Evolutionary conservation across 35 echinoderm and acorn worm genomes (phyloP).

Genomic region (Lytechinus variegatus): DNA sequence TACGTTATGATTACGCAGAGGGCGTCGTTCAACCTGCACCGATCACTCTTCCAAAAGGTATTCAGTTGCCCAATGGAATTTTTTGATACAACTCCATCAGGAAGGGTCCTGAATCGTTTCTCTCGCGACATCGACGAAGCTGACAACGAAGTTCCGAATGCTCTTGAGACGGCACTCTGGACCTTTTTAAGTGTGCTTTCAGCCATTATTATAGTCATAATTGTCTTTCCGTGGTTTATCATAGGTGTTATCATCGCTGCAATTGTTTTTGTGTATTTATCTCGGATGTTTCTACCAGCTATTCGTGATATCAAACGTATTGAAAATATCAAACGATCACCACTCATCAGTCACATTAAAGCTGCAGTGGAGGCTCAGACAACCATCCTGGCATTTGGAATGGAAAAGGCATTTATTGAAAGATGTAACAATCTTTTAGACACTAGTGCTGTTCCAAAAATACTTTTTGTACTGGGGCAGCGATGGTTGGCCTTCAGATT

Average conservation of each 20-base stretch:
- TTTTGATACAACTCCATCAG: slow-evolving; percentile 82
- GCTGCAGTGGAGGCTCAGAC: slow-evolving; percentile 60
- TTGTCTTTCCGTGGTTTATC: slow-evolving; percentile 86
- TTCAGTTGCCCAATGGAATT: slow-evolving; percentile 84
- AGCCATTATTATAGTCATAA: slow-evolving; percentile 57
- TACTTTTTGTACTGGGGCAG: slow-evolving; percentile 49
- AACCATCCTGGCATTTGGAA: slow-evolving; percentile 78
- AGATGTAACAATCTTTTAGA: slow-evolving; percentile 69
- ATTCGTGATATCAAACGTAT: slow-evolving; percentile 84
- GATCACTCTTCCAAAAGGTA: slow-evolving; percentile 58
- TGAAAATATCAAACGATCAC: slow-evolving; percentile 82
- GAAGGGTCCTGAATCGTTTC: slow-evolving; percentile 85
- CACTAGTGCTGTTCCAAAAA: slow-evolving; percentile 61
- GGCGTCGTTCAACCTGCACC: slow-evolving; percentile 75
- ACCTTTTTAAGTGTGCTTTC: slow-evolving; percentile 57
- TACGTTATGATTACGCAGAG: slow-evolving; percentile 60
- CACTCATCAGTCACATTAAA: slow-evolving; percentile 78
- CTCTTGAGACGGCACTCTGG: slow-evolving; percentile 63
- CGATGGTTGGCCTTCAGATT: slow-evolving; percentile 70
- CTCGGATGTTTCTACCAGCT: slow-evolving; percentile 69
- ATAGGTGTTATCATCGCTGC: slow-evolving; percentile 55
- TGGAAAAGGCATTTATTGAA: slow-evolving; percentile 56
- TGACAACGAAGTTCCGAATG: slow-evolving; percentile 74
- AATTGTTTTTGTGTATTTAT: slow-evolving; percentile 49
- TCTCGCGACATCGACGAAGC: slow-evolving; percentile 91